Base-by-base conservation (phyloP, 1,140 invertebrate genomes). In the Drosophila elegans region DNA sequence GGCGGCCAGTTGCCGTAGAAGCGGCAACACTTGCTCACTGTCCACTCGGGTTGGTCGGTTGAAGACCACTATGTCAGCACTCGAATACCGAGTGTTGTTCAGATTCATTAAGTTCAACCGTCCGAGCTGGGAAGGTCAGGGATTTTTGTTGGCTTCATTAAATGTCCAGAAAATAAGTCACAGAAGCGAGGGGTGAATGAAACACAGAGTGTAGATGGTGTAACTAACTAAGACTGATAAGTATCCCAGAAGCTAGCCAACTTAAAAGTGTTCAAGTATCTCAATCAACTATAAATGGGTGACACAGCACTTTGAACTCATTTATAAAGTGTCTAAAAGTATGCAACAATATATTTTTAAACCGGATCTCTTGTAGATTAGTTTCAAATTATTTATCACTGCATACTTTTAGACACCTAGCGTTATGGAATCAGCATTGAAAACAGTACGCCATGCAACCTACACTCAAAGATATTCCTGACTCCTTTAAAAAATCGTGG, bases 21-120 rank as follows among this genome's bases (percentile, higher is more conserved):
- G 63, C 6, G 69, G 75, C 7, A 88, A 10, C 25, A 86, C 16
- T 95, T 4, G 96, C 97, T 93, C 97, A 95, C 61, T 96, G 3
- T 93, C 93, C 49, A 97, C 96, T 92, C 97, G 97, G 0, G 97
- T 97, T 2, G 97, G 97, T 5, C 97, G 93, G 93, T 98, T 98
- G 93, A 97, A 98, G 93, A 98, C 96, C 10, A 97, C 90, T 9
- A 97, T 93, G 46, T 96, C 93, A n/a, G 95, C 94, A 51, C 93
- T 94, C 1, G 96, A 94, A 59, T 94, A 93, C n/a, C 94, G 93
- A 1, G 96, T 97, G 78, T 97, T 97, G 92, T 97, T 97, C 49
- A 97, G 85, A 93, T 81, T 34, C 89, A 93, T 61, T 83, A 51
- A 54, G 12, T 34, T 76, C 10, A 88, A 16, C 12, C 61, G 48